Percentiles rank a stretch among this genome's conserved stretches.
phyloP scores from a whole-genome alignment of 1,140 invertebrate species.

The Doryteuthis pealeii region DNA sequence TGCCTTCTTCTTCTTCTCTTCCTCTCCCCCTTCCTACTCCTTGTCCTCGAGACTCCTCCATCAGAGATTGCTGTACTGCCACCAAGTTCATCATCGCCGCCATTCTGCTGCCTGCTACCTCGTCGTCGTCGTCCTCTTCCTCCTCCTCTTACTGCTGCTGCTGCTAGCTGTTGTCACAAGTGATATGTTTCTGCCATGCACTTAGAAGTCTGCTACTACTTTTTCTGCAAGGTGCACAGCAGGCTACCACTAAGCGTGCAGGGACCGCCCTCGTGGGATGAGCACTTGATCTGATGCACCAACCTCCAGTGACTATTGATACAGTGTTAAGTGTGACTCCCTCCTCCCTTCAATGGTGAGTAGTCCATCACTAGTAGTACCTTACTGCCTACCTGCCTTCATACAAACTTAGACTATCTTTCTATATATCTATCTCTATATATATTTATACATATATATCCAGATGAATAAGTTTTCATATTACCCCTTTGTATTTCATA shows the following conservation, averaged over 20 bases:
- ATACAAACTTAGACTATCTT: neutral
- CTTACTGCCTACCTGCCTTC: constrained; percentile 5
- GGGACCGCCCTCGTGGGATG: constrained; percentile 13
- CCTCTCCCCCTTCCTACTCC: neutral
- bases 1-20: neutral
- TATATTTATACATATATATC: too few relatives aligned
- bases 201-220: constrained; percentile 12
- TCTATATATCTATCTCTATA: too few relatives aligned
- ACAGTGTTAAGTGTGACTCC: constrained; percentile 10
- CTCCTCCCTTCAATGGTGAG: constrained; percentile 10
- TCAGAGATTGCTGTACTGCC: neutral
- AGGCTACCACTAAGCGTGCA: constrained; percentile 11
- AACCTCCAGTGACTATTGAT: constrained; percentile 8
- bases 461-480: too few relatives aligned
- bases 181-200: constrained; percentile 8
- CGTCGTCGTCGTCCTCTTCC: neutral
- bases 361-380: constrained; percentile 7
- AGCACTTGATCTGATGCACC: constrained; percentile 11
- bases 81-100: neutral
- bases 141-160: neutral
- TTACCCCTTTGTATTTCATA: too few relatives aligned
- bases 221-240: constrained; percentile 15
- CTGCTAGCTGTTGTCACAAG: constrained; percentile 9
- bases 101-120: constrained; percentile 5
- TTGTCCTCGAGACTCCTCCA: neutral